Evolutionary conservation across 2,888 invertebrate species (phyloP), one percentile per base, ranked within the genome.

Genomic region (Macrosoma leucophasiata): DNA sequence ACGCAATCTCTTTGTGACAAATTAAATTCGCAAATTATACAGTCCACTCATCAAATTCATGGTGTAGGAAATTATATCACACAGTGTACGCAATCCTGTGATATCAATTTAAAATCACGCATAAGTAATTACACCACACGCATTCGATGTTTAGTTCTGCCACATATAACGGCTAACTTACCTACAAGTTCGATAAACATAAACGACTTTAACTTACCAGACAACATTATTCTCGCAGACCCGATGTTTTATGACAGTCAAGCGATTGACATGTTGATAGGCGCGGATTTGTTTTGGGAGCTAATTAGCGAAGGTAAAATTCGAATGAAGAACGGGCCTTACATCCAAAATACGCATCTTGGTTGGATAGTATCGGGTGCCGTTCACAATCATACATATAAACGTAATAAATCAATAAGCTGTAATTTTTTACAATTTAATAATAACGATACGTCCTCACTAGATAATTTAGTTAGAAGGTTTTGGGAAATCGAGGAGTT

Each of bases 301-400:
- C 33, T 49, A 18, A 25, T 49, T n/a, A 25, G n/a, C 4, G 7
- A 36, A 5, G 34, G 29, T 3, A 39, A 34, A 28, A 43, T 50
- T 6, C 9, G 29, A 11, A 31, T 54, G 25, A 26, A 24, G 13
- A 38, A 18, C 11, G 48, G 48, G 4, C 52, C 50, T 3, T 47
- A 25, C 22, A 25, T 51, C 19, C 43, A 45, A 22, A 39, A 50
- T 20, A 45, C 50, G 4, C 15, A 33, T 9, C 27, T 50, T 27
- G 53, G 51, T 1, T 54, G 50, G 48, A 23, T 51, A 1, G 23
- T 54, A 2, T 41, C 49, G 0, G 51, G 50, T 5, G 32, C 43
- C 4, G 25, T 52, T 12, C 10, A 35, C 30, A 22, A 26, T 6
- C 13, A 15, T 19, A 3, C 23, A 21, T 21, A 20, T 3, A 20